A percentile compares a stretch with the other conserved stretches of the same genome.
Conservation (phyloP, 2,888 invertebrate species). For the Teleogryllus oceanicus region DNA sequence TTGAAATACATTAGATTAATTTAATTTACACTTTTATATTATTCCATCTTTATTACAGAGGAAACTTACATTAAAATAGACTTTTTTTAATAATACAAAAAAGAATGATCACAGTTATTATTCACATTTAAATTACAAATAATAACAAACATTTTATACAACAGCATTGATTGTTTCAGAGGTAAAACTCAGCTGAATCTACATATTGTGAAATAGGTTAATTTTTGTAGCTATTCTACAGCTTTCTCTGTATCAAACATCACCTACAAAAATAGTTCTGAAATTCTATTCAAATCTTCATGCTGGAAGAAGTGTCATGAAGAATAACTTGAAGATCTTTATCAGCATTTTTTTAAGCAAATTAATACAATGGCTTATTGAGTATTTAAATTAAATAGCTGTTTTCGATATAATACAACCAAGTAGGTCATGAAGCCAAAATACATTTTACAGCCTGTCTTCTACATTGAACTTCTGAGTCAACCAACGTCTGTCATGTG, state of each 20-base stretch:
- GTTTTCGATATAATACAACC: no score
- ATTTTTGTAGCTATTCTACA: neutral
- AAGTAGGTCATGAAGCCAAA: no score
- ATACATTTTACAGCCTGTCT: neutral
- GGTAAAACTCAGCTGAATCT: neutral
- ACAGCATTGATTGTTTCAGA: neutral
- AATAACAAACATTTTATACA: neutral
- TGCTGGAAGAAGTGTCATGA: neutral
- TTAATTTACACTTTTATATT: neutral
- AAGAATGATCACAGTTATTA: slow-evolving; percentile 3
- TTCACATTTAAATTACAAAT: slow-evolving; percentile 18
- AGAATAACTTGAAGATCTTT: neutral
- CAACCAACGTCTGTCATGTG: neutral
- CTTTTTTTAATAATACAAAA: neutral
- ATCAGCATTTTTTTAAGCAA: neutral
- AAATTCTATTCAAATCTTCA: neutral
- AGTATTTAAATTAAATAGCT: no score
- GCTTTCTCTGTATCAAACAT: neutral
- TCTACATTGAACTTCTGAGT: neutral
- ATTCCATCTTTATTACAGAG: neutral
- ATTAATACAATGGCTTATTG: no score
- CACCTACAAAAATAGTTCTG: neutral
- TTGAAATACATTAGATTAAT: no score
- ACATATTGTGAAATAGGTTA: neutral
- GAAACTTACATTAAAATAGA: neutral